Evolutionary conservation across 2,113 vertebrate genomes (phyloP), one percentile per base, ranked within the genome.

Genomic region (Saccopteryx leptura): DNA sequence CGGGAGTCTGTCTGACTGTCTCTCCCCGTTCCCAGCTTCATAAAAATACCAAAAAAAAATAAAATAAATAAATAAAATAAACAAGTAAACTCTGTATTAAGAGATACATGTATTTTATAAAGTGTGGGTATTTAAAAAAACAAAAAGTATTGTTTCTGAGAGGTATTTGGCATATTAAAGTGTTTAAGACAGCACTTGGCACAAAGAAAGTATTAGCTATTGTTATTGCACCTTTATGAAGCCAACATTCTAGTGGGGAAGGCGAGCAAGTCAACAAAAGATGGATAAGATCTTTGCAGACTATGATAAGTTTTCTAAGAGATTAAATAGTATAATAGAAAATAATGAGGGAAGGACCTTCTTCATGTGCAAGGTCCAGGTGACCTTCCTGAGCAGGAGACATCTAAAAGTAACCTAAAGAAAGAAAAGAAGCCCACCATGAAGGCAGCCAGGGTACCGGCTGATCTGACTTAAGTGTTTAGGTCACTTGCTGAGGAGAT

Each of bases 111-210:
- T 23, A 65, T 79, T 87, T 23, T 95, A 72, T 58, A 50, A 84
- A 54, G 54, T 88, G 28, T 76, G 88, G 18, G n/a, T 92, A 79
- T 63, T 75, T 58, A 80, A 92, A 69, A 90, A 90, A 90, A n/a
- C 68, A 91, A 50, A 83, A 90, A 23, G n/a, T 61, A 6, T 66
- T 58, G 21, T 87, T 83, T 85, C 78, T 48, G 46, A 52, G 72
- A 91, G 83, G 33, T 69, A 26, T 28, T 78, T 88, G 82, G 66
- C 19, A 10, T 52, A 24, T 33, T n/a, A 28, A 75, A 93, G 63
- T 33, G 72, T 50, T 24, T 26, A 75, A 31, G 78, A 31, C 7
- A 39, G 71, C 46, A 9, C 50, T 65, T 88, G 72, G 50, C 31
- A 81, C 33, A 78, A 71, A 94, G 54, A 54, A 92, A 90, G 2